Evolutionary conservation across 2,113 vertebrate species (phyloP), one percentile per base, ranked within the genome.

Genomic region (Dunckerocampus dactyliophorus): DNA sequence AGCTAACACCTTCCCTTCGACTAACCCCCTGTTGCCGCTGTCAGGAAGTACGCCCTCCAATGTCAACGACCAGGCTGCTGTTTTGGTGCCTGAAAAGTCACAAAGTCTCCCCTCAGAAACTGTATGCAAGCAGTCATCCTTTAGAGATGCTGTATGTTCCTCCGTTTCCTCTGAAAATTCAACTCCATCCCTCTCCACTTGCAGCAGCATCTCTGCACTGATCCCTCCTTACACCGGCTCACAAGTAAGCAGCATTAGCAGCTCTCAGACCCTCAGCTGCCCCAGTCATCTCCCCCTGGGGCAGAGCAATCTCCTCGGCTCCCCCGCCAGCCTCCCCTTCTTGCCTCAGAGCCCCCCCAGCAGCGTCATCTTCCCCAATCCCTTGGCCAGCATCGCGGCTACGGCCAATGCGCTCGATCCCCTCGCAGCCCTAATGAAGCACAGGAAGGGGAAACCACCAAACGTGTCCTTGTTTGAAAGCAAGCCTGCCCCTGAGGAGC

Each of bases 301-400:
- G 68, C 93, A 91, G 6, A 88, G 85, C 72, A 82, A 86, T 54
- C 89, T 93, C 73, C 90, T 93, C 65, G 82, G 89, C 82, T 86
- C 93, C 3, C 83, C 93, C 69, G 88, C 93, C 86, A 89, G 84
- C 86, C 89, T 97, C 88, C 91, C 95, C 81, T 93, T 95, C 89
- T 93, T 95, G 95, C 95, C 96, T 95, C 95, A 95, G 80, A 94
- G 91, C 77, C 94, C 95, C 10, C 91, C 94, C 28, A 93, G 91
- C 72, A 92, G 93, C 0, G 95, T 98, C 80, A 97, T 98, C 82
- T 99, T 98, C 81, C 97, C 96, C 83, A 98, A 98, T 59, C 96
- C 96, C 0, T 85, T 99, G 81, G 95, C 92, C 50, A 97, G 97
- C 90, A 98, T 98, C 0, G 95, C 94, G 0, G 96, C 96, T 47